A percentile compares a stretch with the other conserved stretches of the same genome.
Conservation (phyloP, 2,113 vertebrate species). For the Anarhynchus alexandrinus region DNA sequence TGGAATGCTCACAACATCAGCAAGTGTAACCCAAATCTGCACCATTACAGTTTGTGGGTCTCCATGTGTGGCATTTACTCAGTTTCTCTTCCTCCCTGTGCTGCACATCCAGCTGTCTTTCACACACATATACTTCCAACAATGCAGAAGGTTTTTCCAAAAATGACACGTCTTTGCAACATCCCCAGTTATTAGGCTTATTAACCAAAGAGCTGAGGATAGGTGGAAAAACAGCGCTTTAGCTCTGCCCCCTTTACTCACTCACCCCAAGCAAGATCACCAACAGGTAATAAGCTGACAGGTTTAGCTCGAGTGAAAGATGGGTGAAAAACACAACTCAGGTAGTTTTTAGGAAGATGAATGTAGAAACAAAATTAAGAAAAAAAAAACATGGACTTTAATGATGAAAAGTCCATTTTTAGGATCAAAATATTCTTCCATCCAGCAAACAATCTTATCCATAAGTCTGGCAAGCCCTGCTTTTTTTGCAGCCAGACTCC, state of each 20-base stretch:
- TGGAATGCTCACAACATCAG: not conserved
- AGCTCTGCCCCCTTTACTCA: not conserved
- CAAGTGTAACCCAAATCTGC: not conserved
- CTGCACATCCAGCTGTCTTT: not conserved
- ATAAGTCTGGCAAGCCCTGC: not conserved
- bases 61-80: not conserved
- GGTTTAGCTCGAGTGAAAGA: not conserved
- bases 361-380: not conserved
- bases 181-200: not conserved
- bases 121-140: not conserved
- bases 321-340: not conserved
- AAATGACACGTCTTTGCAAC: not conserved
- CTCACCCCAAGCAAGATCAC: not conserved
- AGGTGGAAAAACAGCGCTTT: not conserved
- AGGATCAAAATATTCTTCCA: not conserved
- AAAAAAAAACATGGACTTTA: not conserved
- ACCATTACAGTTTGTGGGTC: accelerated
- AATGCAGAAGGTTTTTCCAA: not conserved
- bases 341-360: not conserved
- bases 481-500: not conserved
- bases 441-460: not conserved
- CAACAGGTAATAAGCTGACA: not conserved
- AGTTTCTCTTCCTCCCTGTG: not conserved
- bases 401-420: not conserved
- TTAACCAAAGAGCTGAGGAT: not conserved